Conservation (phyloP, 2,797 vertebrate species). For the Lepilemur ruficaudatus region DNA sequence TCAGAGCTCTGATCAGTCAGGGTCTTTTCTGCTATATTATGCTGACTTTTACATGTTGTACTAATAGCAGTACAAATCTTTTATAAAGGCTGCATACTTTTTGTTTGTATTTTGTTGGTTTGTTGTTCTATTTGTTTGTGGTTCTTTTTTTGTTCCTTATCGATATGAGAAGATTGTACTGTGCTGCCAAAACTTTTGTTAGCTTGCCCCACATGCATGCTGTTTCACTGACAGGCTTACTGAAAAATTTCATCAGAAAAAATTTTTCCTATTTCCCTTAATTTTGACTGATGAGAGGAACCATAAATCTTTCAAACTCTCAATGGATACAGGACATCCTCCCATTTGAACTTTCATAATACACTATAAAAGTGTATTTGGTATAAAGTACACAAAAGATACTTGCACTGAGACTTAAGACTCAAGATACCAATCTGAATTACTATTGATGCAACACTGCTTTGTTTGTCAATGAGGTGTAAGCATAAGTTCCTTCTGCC, state of each 20-base stretch:
- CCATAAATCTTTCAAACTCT: background rate
- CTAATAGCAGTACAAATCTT: background rate
- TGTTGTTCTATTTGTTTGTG: background rate
- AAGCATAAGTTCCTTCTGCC: background rate
- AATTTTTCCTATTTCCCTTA: background rate
- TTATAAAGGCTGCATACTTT: background rate
- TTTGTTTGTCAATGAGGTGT: slow-evolving; percentile 20
- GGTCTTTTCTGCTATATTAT: background rate
- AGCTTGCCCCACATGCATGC: background rate
- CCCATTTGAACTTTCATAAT: background rate
- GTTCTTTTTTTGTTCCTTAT: background rate
- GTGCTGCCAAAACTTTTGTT: background rate
- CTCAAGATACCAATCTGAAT: background rate
- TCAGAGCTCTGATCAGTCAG: background rate
- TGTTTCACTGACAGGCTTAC: background rate
- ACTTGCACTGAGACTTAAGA: background rate
- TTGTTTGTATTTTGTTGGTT: background rate
- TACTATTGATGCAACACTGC: background rate
- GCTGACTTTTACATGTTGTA: background rate
- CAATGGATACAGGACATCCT: background rate
- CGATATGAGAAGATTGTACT: background rate
- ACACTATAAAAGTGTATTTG: background rate
- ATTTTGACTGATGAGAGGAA: slow-evolving; percentile 7
- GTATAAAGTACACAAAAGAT: background rate
- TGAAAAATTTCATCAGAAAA: slow-evolving; percentile 20